Evolutionary conservation across 2,113 vertebrate genomes (phyloP).

Genomic region (Sclerurus mexicanus): DNA sequence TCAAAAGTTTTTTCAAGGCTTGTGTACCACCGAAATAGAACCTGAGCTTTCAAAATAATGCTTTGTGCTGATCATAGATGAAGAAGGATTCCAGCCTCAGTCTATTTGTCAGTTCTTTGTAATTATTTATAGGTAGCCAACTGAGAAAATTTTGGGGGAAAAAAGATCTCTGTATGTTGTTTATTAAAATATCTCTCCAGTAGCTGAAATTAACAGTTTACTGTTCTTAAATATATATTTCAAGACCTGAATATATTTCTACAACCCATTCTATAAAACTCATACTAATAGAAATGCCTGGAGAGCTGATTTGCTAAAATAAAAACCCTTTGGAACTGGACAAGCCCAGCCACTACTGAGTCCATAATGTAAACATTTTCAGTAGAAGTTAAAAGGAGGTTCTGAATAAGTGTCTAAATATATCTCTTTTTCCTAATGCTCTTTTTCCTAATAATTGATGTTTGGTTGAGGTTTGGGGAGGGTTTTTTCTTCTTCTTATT

Average conservation of each 20-base stretch:
- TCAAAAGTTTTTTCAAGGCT: background rate
- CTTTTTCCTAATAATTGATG: background rate
- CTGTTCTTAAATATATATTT: background rate
- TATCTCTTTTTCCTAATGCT: background rate
- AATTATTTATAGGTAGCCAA: background rate
- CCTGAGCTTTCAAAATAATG: background rate
- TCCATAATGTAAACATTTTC: background rate
- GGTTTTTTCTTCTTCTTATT: background rate
- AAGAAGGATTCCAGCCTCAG: background rate
- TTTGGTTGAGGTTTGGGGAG: rapidly evolving
- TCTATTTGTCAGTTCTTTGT: background rate
- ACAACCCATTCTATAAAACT: background rate
- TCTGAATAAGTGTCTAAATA: background rate
- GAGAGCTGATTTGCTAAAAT: background rate
- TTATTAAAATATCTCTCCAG: background rate
- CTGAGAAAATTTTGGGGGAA: background rate
- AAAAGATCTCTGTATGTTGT: background rate
- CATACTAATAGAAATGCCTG: background rate
- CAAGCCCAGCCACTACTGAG: background rate
- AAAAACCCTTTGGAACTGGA: background rate
- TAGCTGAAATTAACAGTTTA: background rate
- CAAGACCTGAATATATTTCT: background rate
- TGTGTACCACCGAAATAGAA: background rate
- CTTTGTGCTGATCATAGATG: background rate
- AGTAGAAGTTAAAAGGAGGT: background rate